A percentile compares a stretch with the other conserved stretches of the same genome.
Evolutionary conservation across 2,113 vertebrate species (phyloP).

Genomic region (Genyomyrus donnyi): DNA sequence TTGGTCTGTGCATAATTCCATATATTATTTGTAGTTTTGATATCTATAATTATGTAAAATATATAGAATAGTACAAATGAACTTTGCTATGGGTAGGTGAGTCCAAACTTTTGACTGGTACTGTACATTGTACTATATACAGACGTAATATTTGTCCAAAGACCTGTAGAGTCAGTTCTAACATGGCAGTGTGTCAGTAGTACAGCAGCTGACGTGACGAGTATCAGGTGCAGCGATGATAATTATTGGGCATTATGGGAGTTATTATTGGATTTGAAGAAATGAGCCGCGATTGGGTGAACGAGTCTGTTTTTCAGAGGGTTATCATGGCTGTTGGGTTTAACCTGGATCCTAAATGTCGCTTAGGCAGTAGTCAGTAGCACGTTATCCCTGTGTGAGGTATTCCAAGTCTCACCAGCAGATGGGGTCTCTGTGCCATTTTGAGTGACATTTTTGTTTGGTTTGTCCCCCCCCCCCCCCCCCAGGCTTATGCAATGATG

Average conservation of each 20-base stretch:
- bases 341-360: neutral
- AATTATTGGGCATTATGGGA: neutral
- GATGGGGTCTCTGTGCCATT: neutral
- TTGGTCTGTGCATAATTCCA: neutral
- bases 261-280: neutral
- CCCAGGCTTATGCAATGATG: constrained; percentile 99
- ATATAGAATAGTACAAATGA: neutral
- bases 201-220: neutral
- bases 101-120: neutral
- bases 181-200: neutral
- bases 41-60: neutral
- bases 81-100: neutral
- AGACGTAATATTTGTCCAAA: neutral
- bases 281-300: neutral
- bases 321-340: neutral
- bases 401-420: neutral
- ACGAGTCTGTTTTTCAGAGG: neutral
- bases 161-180: neutral
- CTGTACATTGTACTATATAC: neutral
- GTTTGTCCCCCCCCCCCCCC: constrained; percentile 28
- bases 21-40: neutral
- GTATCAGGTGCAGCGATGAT: neutral
- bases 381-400: neutral
- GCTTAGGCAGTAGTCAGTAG: neutral
- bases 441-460: neutral